These are phyloP conservation scores for Dysdera silvatica DNA, from an alignment of 1,140 invertebrate species.

Conservation along the genomic window DNA sequence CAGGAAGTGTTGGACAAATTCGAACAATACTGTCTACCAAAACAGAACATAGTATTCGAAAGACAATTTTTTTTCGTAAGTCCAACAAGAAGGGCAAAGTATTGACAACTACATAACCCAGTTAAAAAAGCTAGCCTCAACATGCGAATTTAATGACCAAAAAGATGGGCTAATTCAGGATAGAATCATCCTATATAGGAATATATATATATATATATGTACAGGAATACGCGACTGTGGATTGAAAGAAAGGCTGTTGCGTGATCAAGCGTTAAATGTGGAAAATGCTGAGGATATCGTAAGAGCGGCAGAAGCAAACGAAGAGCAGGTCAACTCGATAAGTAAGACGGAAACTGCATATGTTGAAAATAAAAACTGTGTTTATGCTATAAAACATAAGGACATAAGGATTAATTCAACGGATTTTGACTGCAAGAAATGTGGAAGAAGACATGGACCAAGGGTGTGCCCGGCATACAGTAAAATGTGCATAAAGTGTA, in stretches of 20 bases:
- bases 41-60: not conserved
- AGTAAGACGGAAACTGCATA: not conserved
- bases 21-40: not conserved
- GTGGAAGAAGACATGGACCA: too few species aligned
- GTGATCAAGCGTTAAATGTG: not conserved
- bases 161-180: not conserved
- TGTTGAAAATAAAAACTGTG: too few species aligned
- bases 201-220: too few species aligned
- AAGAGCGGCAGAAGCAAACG: not conserved
- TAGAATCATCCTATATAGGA: not conserved
- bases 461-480: too few species aligned
- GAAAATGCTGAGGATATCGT: not conserved
- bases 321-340: not conserved
- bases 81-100: conserved; percentile 3
- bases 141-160: conserved; percentile 1
- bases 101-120: not conserved
- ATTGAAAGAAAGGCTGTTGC: not conserved
- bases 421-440: too few species aligned
- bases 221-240: not conserved
- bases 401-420: too few species aligned
- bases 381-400: too few species aligned
- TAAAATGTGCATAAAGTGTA: too few species aligned
- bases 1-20: not conserved
- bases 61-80: conserved; percentile 3
- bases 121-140: not conserved